A percentile compares a stretch with the other conserved stretches of the same genome.
Conservation (phyloP, 2,113 vertebrate species). For the Carassius gibelio region DNA sequence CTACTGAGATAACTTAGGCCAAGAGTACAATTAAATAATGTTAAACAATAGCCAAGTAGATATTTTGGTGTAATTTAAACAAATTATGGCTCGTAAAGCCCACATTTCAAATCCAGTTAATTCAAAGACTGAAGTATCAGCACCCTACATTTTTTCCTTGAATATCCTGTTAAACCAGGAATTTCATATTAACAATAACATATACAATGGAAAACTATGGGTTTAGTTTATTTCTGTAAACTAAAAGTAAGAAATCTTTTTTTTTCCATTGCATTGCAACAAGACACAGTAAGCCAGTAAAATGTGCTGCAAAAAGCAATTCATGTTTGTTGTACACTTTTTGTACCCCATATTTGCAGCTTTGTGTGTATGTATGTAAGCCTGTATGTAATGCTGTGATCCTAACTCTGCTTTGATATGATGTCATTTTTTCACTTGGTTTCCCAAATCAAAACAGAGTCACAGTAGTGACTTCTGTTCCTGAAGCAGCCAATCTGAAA, state of each 20-base stretch:
- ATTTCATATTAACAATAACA: too few relatives aligned
- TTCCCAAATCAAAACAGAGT: constrained; percentile 27
- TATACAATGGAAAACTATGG: background rate
- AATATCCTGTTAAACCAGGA: background rate
- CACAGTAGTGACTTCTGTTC: background rate
- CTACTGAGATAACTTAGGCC: background rate
- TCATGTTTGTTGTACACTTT: background rate
- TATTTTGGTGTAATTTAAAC: background rate
- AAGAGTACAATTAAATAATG: background rate
- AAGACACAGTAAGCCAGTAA: background rate
- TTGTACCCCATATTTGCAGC: background rate
- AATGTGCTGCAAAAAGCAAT: background rate
- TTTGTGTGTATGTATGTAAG: background rate
- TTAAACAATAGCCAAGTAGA: background rate
- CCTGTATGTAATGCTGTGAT: background rate
- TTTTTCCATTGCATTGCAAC: background rate
- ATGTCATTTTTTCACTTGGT: constrained; percentile 8
- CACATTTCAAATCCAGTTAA: background rate
- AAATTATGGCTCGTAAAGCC: background rate
- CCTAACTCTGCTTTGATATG: background rate
- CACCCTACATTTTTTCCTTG: background rate
- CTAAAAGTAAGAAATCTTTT: background rate
- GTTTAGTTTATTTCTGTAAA: too few relatives aligned
- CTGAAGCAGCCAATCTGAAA: background rate
- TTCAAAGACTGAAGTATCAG: background rate